Base-by-base conservation (phyloP, 2,113 vertebrate genomes). In the Ailuropoda melanoleuca region DNA sequence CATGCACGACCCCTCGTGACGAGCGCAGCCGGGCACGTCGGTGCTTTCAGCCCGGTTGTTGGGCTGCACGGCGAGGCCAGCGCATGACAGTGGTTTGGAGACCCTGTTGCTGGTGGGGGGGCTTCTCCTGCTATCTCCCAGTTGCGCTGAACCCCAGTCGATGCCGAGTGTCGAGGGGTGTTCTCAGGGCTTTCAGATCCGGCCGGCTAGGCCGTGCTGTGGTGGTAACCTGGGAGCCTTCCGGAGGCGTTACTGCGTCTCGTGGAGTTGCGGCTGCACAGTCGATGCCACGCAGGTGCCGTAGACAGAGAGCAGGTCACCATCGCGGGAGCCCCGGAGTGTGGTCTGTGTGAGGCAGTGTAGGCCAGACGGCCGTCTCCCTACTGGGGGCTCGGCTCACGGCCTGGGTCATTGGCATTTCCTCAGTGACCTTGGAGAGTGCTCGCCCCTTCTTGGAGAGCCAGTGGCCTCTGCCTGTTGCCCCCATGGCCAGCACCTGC, bases 1-100 rank as follows among this genome's bases (percentile, higher is more conserved):
- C 43, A 43, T 43, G 43, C 43, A 43, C 43, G 43, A 6, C 48
- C n/a, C 17, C 39, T 15, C 12, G 58, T 11, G 43, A 29, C 17
- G 13, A 1, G 17, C n/a, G 13, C 7, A 3, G 8, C 55, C 0
- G 3, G 83, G 21, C 6, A 0, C 37, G 31, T 18, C 17, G 43
- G 55, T 0, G 6, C 3, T 18, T 24, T 39, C 1, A 1, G 13
- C 89, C 60, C 24, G 4, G 18, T 39, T 7, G 18, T 43, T 0
- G 0, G 62, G 37, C n/a, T 4, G 13, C 7, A 1, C 78, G 29
- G 31, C 0, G 17, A 72, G 23, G 50, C 50, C 50, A 55, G 26
- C 46, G 37, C n/a, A 34, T 21, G 58, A 23, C 60, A 7, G 48
- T 43, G 62, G 23, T 31, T 19, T 14, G 31, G 34, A 56, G 77